Conservation (phyloP, 2,113 vertebrate species). For the Eulemur rufifrons region DNA sequence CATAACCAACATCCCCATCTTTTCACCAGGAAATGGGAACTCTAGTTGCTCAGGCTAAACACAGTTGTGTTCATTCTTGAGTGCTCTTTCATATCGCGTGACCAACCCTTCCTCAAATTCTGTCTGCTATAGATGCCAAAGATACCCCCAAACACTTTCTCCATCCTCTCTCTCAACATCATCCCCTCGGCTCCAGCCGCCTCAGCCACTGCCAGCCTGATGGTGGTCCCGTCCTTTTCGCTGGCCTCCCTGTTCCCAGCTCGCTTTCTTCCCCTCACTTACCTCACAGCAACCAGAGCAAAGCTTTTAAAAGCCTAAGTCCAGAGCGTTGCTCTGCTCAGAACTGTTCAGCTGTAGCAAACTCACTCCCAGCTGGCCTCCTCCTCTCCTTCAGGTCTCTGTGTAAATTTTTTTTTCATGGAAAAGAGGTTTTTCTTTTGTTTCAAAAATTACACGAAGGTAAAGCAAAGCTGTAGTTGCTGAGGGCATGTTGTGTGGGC, state of each 20-base stretch:
- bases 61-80: neutral
- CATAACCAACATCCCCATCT: neutral
- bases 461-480: constrained; percentile 66
- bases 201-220: accelerated
- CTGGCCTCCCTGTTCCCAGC: accelerated
- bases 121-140: neutral
- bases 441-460: constrained; percentile 98
- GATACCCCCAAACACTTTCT: neutral
- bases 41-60: neutral
- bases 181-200: neutral
- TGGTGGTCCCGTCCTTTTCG: accelerated
- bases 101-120: neutral
- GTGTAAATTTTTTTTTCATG: neutral
- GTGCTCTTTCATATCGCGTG: neutral
- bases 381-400: neutral
- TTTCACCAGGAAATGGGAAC: neutral
- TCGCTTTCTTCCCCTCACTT: neutral
- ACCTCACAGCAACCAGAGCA: neutral
- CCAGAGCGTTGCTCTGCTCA: neutral
- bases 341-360: neutral
- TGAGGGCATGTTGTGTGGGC: constrained; percentile 88
- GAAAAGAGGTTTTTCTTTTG: neutral
- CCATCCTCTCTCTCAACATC: neutral
- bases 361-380: accelerated
- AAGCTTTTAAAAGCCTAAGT: neutral